These are phyloP conservation scores for Phoebastria nigripes DNA, from an alignment of 2,797 vertebrate genomes.

Conservation along the genomic window DNA sequence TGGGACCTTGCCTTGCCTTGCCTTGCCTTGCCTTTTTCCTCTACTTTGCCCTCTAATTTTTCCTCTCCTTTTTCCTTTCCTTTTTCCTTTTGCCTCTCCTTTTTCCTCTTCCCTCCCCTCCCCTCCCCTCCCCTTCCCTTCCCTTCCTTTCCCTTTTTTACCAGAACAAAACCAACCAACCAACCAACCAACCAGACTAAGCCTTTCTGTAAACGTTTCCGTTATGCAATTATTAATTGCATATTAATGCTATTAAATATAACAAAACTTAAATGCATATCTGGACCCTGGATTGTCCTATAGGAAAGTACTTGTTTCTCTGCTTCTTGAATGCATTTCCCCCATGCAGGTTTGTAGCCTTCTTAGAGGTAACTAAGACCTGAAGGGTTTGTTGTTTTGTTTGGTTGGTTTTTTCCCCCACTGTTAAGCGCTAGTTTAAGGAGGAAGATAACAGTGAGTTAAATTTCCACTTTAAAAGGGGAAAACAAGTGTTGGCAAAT, in stretches of 20 bases:
- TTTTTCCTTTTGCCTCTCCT: background rate
- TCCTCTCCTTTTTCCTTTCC: background rate
- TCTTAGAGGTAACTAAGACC: background rate
- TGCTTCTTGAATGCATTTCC: background rate
- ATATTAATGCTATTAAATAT: background rate
- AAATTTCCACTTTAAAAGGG: background rate
- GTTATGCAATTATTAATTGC: background rate
- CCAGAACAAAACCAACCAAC: background rate
- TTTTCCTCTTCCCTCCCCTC: background rate
- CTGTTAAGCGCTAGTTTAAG: background rate
- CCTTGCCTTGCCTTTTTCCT: background rate
- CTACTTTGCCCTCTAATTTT: background rate
- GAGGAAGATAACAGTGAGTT: background rate
- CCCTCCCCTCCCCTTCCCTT: too few relatives aligned
- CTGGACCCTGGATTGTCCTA: background rate
- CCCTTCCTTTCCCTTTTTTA: too few relatives aligned
- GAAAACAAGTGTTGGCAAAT: background rate
- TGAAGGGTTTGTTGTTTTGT: background rate
- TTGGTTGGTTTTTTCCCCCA: accelerated
- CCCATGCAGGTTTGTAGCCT: background rate
- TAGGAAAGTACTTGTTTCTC: background rate
- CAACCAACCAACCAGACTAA: background rate
- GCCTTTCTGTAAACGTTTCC: background rate
- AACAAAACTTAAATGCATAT: background rate
- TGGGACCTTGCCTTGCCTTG: background rate